A percentile compares a stretch with the other conserved stretches of the same genome.
These are phyloP conservation scores for Lamellibrachia columna DNA, from an alignment of 2,888 invertebrate species.

Conservation along the genomic window DNA sequence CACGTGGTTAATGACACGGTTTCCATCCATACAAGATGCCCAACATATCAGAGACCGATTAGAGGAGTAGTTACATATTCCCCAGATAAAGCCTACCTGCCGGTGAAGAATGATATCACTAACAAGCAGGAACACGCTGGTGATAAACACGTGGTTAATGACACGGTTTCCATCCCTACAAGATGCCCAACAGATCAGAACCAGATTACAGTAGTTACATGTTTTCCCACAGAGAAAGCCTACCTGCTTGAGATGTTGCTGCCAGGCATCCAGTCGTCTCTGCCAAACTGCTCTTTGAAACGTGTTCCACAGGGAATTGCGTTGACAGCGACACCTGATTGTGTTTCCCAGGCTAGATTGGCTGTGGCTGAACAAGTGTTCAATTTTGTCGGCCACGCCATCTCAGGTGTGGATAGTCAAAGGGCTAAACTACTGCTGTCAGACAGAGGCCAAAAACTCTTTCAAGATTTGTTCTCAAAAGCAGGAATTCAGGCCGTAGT, in stretches of 20 bases:
- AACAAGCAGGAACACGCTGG: too few species aligned
- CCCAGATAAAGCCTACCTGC: too few species aligned
- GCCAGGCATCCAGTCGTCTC: not conserved
- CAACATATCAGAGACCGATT: too few species aligned
- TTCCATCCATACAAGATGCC: too few species aligned
- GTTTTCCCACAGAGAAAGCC: not conserved
- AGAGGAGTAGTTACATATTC: not conserved
- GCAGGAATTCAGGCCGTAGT: not conserved
- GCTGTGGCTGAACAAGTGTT: not conserved
- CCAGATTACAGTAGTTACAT: not conserved
- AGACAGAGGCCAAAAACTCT: not conserved
- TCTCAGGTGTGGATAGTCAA: not conserved
- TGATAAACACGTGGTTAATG: not conserved
- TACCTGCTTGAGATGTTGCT: not conserved
- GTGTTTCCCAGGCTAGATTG: not conserved
- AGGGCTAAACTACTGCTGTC: not conserved
- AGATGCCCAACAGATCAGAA: too few species aligned
- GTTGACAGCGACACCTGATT: not conserved
- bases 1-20: too few species aligned
- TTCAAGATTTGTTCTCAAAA: not conserved
- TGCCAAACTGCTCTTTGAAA: not conserved
- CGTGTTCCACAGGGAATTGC: not conserved
- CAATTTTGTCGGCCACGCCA: not conserved
- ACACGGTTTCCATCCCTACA: not conserved
- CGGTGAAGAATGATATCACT: too few species aligned